Base-by-base conservation (phyloP, 2,113 vertebrate species). In the Apteryx mantelli region DNA sequence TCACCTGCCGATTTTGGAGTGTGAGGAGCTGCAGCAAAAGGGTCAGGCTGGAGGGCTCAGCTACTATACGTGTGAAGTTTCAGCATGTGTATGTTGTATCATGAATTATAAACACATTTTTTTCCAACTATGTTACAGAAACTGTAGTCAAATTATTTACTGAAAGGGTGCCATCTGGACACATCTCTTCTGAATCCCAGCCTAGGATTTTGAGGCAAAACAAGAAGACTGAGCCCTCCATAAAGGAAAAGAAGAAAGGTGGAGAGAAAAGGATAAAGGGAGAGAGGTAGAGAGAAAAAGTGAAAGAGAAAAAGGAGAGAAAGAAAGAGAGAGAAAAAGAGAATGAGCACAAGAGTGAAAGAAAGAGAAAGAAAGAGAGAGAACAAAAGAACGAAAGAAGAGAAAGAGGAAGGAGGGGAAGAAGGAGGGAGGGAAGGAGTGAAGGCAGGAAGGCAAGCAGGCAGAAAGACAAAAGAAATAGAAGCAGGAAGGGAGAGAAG, bases 331-430 rank as follows among this genome's bases (percentile, higher is more conserved):
- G n/a, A 32, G 38, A 16, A 13, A 28, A 6, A 26, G 46, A 13
- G 9, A 12, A 56, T 3, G 5, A 21, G 18, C 30, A 58, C 25
- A 42, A 5, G 1, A 38, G 14, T 2, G 73, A 52, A 7, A 44
- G 6, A 6, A 21, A 56, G 17, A 26, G 1, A 2, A 6, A 8
- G 4, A 21, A 4, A 18, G 26, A 28, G 15, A 32, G 17, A 50
- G 40, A 9, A 10, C 24, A 1, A 4, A 7, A 20, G 8, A 24
- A 21, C 1, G 10, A 22, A 16, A 16, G 7, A 20, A 25, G 34
- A 1, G 19, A 24, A 11, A 2, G 16, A 22, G 4, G 2, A 19
- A 13, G 11, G 9, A 1, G 13, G 25, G 2, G 7, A 10, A 34
- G 7, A 28, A 19, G 32, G 13, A 6, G 42, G 42, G 42, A 42